Evolutionary conservation across 2,113 vertebrate species (phyloP).

Genomic region (Chrysemys picta): DNA sequence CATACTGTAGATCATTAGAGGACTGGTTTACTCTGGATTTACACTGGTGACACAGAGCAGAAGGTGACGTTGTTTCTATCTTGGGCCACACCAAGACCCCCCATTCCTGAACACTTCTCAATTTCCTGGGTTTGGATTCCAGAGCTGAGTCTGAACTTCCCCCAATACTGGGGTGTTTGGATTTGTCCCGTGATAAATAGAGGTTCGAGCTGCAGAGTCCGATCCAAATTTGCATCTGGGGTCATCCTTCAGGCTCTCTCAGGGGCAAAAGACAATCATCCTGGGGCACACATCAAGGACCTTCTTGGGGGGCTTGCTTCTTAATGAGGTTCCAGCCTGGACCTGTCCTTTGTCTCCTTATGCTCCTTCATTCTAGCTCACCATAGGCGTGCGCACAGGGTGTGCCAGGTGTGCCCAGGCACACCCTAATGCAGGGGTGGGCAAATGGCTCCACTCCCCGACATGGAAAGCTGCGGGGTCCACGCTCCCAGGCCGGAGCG

Average conservation of each 20-base stretch:
- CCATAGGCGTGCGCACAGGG: too few relatives aligned
- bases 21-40: not conserved
- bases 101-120: not conserved
- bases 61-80: not conserved
- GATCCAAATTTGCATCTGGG: slow-evolving; percentile 2
- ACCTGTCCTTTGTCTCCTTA: not conserved
- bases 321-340: not conserved
- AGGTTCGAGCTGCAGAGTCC: not conserved
- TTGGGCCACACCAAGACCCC: not conserved
- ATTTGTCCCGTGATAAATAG: not conserved
- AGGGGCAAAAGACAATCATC: not conserved
- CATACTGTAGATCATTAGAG: not conserved
- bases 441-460: too few relatives aligned
- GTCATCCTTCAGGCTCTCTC: not conserved
- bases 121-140: not conserved
- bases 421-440: too few relatives aligned
- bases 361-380: not conserved
- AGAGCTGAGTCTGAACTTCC: not conserved
- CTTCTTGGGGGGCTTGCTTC: not conserved
- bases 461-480: too few relatives aligned
- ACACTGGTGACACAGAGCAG: not conserved
- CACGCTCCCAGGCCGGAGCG: too few relatives aligned
- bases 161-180: not conserved
- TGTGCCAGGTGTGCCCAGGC: too few relatives aligned
- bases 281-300: not conserved